Evolutionary conservation across 2,888 invertebrate genomes (phyloP).

Genomic region (Aproaerema taeniolella): DNA sequence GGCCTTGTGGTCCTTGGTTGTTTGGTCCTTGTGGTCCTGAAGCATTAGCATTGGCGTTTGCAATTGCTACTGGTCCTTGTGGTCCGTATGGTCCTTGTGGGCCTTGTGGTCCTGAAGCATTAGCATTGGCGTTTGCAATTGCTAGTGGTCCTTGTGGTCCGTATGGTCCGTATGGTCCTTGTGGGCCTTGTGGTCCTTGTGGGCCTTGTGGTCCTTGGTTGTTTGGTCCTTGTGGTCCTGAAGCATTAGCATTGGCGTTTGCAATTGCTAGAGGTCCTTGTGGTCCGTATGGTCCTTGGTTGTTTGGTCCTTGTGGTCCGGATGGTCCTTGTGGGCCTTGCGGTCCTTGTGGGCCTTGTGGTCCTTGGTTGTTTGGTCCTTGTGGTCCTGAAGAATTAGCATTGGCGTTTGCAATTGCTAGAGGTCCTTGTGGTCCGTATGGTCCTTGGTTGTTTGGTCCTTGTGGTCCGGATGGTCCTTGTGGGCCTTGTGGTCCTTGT

Average conservation of each 20-base stretch:
- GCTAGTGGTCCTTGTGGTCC: constrained; percentile 4
- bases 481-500: too few relatives aligned
- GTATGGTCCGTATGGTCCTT: neutral
- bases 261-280: constrained; percentile 8
- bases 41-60: too few relatives aligned
- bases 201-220: constrained; percentile 1
- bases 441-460: constrained; percentile 5
- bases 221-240: constrained; percentile 4
- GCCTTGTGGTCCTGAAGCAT: constrained; percentile 9
- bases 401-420: too few relatives aligned
- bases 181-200: constrained; percentile 1
- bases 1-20: neutral
- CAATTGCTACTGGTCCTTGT: constrained; percentile 1
- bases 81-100: constrained; percentile 6
- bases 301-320: constrained; percentile 5
- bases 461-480: constrained; percentile 2
- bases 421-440: constrained; percentile 6
- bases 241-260: constrained; percentile 1
- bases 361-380: constrained; percentile 6
- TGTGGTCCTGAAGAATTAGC: constrained; percentile 2
- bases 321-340: constrained; percentile 9
- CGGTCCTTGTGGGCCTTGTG: constrained; percentile 9
- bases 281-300: constrained; percentile 9
- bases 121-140: constrained; percentile 12
- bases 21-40: neutral